Percentiles rank a stretch among this genome's conserved stretches.
These are phyloP conservation scores for Dipodomys spectabilis DNA, from an alignment of 2,113 vertebrate species.

Conservation along the genomic window DNA sequence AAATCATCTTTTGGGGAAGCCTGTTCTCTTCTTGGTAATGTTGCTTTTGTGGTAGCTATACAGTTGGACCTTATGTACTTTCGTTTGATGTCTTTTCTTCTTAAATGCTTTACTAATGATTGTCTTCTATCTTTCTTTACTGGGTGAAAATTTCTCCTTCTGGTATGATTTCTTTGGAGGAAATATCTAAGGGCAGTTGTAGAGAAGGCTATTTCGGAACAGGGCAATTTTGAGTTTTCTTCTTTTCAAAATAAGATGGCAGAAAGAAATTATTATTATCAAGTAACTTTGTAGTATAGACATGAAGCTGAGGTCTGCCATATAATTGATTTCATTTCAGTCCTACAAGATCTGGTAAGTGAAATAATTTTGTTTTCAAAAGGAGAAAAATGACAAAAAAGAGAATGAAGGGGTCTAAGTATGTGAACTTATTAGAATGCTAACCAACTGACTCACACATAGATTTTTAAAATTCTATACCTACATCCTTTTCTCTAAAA, in stretches of 20 bases:
- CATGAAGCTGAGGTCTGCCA: background rate
- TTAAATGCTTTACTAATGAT: background rate
- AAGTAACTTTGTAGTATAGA: background rate
- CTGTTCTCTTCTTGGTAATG: background rate
- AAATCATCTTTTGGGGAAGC: background rate
- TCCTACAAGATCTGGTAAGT: background rate
- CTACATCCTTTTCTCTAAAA: background rate
- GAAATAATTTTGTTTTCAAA: slow-evolving; percentile 11
- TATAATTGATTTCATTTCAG: background rate
- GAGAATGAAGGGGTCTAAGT: slow-evolving; percentile 3
- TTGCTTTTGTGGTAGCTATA: background rate
- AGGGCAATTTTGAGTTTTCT: background rate
- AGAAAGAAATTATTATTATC: background rate
- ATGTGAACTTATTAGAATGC: background rate
- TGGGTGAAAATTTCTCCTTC: background rate
- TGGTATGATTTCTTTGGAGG: background rate
- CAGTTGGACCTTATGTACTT: background rate
- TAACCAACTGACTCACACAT: slow-evolving; percentile 4
- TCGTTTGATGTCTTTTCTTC: background rate
- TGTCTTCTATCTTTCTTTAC: slow-evolving; percentile 3
- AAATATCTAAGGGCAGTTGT: background rate
- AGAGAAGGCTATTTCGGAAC: background rate
- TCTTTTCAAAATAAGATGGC: slow-evolving; percentile 6
- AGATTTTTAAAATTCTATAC: background rate
- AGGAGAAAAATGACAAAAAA: background rate